Evolutionary conservation across 2,113 vertebrate genomes (phyloP).

Genomic region (Cryptotis parvus): DNA sequence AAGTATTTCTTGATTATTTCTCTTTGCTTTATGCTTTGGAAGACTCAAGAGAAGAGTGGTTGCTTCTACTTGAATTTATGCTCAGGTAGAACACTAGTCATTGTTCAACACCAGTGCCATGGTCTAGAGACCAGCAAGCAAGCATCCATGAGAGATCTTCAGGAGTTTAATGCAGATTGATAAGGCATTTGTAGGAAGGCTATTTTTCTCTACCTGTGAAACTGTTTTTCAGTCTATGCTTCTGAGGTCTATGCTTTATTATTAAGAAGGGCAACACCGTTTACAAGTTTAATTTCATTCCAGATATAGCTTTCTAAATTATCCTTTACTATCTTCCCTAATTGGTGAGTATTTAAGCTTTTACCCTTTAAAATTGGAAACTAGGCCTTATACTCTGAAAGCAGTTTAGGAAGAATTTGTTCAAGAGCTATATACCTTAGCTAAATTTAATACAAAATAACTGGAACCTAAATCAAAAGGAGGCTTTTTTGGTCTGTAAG

Average conservation of each 20-base stretch:
- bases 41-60: constrained; percentile 13
- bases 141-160: background rate
- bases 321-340: constrained; percentile 7
- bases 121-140: background rate
- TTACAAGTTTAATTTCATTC: constrained; percentile 33
- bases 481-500: no score
- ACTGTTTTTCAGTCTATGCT: background rate
- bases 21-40: constrained; percentile 21
- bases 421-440: background rate
- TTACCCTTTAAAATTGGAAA: background rate
- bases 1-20: background rate
- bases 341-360: background rate
- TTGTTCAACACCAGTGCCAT: background rate
- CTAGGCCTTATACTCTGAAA: background rate
- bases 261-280: background rate
- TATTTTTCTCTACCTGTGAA: background rate
- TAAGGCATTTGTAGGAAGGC: background rate
- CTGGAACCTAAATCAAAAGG: no score
- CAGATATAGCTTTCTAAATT: constrained; percentile 10
- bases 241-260: background rate
- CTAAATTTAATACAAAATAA: no score
- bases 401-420: background rate
- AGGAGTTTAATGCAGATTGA: background rate
- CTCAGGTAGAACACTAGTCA: background rate
- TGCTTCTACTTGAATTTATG: constrained; percentile 4